These are phyloP conservation scores for Caenorhabditis sp. DNA, from an alignment of 2,888 invertebrate species.

Conservation along the genomic window DNA sequence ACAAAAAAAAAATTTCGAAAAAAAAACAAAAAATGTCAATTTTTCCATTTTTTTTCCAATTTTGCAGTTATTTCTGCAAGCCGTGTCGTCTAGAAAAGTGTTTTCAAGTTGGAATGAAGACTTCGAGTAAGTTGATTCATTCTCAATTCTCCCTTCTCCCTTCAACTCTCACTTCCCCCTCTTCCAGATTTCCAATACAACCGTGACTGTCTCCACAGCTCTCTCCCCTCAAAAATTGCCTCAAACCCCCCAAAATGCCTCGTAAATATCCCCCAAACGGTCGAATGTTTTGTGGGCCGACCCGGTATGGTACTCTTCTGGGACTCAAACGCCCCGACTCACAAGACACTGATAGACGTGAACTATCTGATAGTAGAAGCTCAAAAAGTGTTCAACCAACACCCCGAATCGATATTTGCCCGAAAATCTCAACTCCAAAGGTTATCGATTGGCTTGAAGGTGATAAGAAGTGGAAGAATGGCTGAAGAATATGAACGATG, in stretches of 20 bases:
- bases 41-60: background rate
- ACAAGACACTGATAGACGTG: conserved; percentile 24
- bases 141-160: background rate
- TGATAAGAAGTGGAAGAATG: background rate
- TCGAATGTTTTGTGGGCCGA: conserved; percentile 30
- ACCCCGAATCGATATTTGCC: conserved; percentile 8
- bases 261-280: conserved; percentile 26
- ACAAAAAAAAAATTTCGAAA: too few species aligned
- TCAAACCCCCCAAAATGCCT: background rate
- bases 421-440: conserved; percentile 21
- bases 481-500: background rate
- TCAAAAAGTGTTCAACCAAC: conserved; percentile 6
- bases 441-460: conserved; percentile 30
- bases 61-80: conserved; percentile 41
- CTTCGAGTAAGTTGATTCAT: conserved; percentile 18
- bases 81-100: conserved; percentile 33
- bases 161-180: background rate
- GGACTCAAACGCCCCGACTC: conserved; percentile 20
- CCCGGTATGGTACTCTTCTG: conserved; percentile 39
- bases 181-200: conserved; percentile 49
- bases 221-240: too few species aligned
- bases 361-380: conserved; percentile 6
- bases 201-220: conserved; percentile 15
- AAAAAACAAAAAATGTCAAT: too few species aligned
- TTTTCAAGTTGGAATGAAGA: conserved; percentile 38